Conservation (phyloP, 2,797 vertebrate species). For the Eremophila alpestris region DNA sequence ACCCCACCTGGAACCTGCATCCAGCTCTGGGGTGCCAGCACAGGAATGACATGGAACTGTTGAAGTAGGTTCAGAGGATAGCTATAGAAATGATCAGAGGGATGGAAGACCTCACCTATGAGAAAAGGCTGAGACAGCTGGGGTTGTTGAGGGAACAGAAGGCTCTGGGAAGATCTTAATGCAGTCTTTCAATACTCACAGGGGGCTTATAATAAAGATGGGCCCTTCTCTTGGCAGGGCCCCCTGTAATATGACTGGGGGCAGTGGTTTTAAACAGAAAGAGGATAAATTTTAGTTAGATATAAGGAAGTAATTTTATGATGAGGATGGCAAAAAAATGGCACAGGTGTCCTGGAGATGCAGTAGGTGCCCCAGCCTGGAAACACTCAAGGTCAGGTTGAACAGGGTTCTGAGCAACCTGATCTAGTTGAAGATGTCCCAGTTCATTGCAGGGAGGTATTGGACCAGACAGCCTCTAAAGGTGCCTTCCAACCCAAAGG, state of each 20-base stretch:
- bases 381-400: not conserved
- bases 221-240: not conserved
- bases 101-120: not conserved
- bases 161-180: not conserved
- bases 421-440: not conserved
- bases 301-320: not conserved
- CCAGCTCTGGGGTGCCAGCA: not conserved
- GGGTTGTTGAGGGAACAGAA: not conserved
- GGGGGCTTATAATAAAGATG: not conserved
- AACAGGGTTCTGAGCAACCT: not conserved
- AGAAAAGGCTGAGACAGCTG: not conserved
- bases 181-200: not conserved
- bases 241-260: not conserved
- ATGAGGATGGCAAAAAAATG: not conserved
- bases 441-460: not conserved
- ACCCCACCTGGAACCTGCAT: not conserved
- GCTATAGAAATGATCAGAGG: not conserved
- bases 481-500: not conserved
- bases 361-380: not conserved
- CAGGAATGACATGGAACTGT: rapidly evolving
- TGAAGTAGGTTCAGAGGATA: rapidly evolving
- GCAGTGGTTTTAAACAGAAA: not conserved
- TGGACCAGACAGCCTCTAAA: not conserved
- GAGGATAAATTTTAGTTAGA: not conserved
- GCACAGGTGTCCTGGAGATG: not conserved